Evolutionary conservation across 2,888 invertebrate species (phyloP), one percentile per base, ranked within the genome.

Genomic region (Dolichomitus sp.): DNA sequence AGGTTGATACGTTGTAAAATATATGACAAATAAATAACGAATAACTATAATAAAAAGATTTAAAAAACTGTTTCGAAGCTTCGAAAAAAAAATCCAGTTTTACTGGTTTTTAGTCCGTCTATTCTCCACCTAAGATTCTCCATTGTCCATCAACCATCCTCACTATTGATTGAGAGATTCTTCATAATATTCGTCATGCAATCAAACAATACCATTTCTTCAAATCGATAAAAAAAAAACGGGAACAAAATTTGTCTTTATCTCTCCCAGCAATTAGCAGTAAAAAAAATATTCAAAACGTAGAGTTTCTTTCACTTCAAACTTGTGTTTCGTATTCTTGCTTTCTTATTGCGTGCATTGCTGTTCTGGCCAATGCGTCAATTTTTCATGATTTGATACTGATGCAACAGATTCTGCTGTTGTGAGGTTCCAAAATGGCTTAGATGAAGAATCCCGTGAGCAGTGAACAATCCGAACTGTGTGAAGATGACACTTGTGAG

Each of bases 281-380:
- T 0, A 12, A 52, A 40, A 70, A 33, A 30, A 54, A 12, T 1
- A 48, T 17, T n/a, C 17, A 4, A 30, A 57, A 30, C 4, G 7
- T 6, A 9, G 2, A 6, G 7, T 11, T 23, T 23, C 23, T 23
- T 23, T 23, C 23, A 23, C 23, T 23, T 95, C 94, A 95, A 84
- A 95, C 95, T 87, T 95, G 95, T 19, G 95, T 95, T 91, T 95
- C 95, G 54, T 95, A 95, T 11, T 92, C 88, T 63, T 90, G 87
- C 9, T 95, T 95, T 87, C 96, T 95, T 94, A 19, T 37, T 61
- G 87, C 95, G 95, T 6, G 81, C 30, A 30, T 59, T 94, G 33
- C 90, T 87, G 37, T 87, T 84, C 6, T 79, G 77, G 9, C 17
- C 37, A 9, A 61, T 40, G 6, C 17, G 61, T 1, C 17, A 70